Evolutionary conservation across 2,797 vertebrate species (phyloP), one percentile per base, ranked within the genome.

Genomic region (Acanthornis magna): DNA sequence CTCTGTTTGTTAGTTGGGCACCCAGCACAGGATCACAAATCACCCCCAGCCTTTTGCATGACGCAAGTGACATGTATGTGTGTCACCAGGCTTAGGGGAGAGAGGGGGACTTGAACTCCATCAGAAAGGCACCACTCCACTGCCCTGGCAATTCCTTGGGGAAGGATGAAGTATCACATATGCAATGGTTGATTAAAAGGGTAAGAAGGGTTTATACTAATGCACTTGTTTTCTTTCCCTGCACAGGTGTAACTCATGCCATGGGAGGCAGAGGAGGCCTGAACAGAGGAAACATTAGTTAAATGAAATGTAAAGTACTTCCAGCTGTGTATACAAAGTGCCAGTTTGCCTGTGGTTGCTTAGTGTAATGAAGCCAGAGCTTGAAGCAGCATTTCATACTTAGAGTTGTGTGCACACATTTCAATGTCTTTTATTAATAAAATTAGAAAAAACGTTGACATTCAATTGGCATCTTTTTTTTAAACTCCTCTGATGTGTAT

Each of bases 231-330:
- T 95, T 91, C 93, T 96, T 95, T 93, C 79, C 47, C 77, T 93
- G 93, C 96, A 61, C 91, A 98, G 98, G 98, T 96, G 97, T 98
- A 72, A 98, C 97, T 93, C 98, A 98, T 78, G 98, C 98, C 57
- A 97, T 98, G 96, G 98, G 98, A 96, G 98, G 98, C 89, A 98
- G 99, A 91, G 98, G 99, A 96, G 98, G 99, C 92, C 98, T 99
- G 71, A 98, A 98, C 87, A 98, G 99, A 98, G 99, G 98, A 98
- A 98, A 98, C 96, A 97, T 97, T 83, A 95, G 95, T 96, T 97
- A 92, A 95, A 85, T 45, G 53, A 76, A 68, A 67, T 97, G 65
- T 97, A 94, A 94, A 95, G 85, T 96, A 48, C 54, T 94, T 67
- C 61, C 85, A 91, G 72, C 61, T 90, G 96, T 96, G 66, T 95